Percentiles rank a stretch among this genome's conserved stretches.
phyloP scores from a whole-genome alignment of 2,113 vertebrate species.

The Oncorhynchus tshawytscha region DNA sequence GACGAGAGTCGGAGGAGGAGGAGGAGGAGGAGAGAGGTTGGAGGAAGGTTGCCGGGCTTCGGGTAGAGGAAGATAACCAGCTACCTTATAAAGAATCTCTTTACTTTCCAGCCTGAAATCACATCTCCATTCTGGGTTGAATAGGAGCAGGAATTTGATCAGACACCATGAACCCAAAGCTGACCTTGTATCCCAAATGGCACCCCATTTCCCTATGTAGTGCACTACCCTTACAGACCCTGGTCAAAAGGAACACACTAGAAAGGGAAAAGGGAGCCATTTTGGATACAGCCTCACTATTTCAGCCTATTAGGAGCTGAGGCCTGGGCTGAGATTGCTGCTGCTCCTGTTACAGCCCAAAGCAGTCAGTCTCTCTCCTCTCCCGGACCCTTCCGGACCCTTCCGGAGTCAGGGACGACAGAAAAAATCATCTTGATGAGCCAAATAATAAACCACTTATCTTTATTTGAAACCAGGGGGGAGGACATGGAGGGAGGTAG shows the following conservation, averaged over 20 bases:
- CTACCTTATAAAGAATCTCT: constrained; percentile 36
- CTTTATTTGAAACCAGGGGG: neutral
- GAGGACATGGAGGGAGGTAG: no score
- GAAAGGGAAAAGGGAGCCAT: no score
- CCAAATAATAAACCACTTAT: constrained; percentile 27
- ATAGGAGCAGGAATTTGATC: constrained; percentile 61
- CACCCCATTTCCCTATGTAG: no score
- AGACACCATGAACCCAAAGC: constrained; percentile 59
- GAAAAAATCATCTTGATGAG: constrained; percentile 61
- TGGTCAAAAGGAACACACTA: no score
- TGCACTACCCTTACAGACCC: no score
- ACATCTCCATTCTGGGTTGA: constrained; percentile 53
- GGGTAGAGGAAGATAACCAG: constrained; percentile 17
- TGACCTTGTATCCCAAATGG: constrained; percentile 46
- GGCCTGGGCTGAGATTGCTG: constrained; percentile 45
- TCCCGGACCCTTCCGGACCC: no score
- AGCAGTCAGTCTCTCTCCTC: constrained; percentile 11
- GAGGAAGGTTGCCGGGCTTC: constrained; percentile 10
- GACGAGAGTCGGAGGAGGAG: neutral
- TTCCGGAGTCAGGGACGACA: constrained; percentile 30
- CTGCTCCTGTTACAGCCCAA: constrained; percentile 12
- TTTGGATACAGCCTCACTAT: constrained; percentile 18
- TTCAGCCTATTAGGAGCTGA: constrained; percentile 56
- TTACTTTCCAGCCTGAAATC: constrained; percentile 23
- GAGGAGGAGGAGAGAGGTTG: neutral